phyloP scores from a whole-genome alignment of 1,140 invertebrate species.

The Cotesia typhae region DNA sequence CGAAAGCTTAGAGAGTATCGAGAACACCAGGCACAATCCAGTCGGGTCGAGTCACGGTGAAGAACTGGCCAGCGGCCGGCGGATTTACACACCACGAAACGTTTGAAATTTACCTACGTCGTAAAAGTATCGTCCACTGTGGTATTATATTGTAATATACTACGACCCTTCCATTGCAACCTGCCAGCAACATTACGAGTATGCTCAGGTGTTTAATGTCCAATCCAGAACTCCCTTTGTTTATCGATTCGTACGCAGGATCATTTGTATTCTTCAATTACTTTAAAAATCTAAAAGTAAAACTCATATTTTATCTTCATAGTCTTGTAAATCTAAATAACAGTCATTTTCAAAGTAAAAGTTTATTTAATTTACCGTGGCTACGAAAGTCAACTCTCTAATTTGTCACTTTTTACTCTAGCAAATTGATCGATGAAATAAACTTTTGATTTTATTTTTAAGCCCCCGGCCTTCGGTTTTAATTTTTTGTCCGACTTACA shows the following conservation, averaged over 20 bases:
- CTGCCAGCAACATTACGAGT: background rate
- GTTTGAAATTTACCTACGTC: slow-evolving; percentile 22
- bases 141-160: no score
- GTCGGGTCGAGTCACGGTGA: slow-evolving; percentile 27
- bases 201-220: slow-evolving; percentile 2
- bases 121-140: slow-evolving; percentile 34
- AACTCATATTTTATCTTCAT: no score
- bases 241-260: slow-evolving; percentile 11
- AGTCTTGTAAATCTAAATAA: background rate
- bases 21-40: slow-evolving; percentile 21
- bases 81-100: slow-evolving; percentile 33
- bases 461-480: slow-evolving; percentile 3
- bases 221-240: background rate
- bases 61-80: slow-evolving; percentile 36
- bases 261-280: slow-evolving; percentile 6
- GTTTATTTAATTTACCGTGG: slow-evolving; percentile 28
- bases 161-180: slow-evolving; percentile 8
- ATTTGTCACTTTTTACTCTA: no score
- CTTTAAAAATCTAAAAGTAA: background rate
- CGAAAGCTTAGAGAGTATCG: background rate
- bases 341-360: slow-evolving; percentile 25
- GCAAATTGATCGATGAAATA: no score
- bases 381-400: background rate
- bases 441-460: slow-evolving; percentile 22
- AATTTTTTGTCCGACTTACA: slow-evolving; percentile 18